Evolutionary conservation across 2,888 invertebrate species (phyloP).

Genomic region (Cyclophora albipunctata): DNA sequence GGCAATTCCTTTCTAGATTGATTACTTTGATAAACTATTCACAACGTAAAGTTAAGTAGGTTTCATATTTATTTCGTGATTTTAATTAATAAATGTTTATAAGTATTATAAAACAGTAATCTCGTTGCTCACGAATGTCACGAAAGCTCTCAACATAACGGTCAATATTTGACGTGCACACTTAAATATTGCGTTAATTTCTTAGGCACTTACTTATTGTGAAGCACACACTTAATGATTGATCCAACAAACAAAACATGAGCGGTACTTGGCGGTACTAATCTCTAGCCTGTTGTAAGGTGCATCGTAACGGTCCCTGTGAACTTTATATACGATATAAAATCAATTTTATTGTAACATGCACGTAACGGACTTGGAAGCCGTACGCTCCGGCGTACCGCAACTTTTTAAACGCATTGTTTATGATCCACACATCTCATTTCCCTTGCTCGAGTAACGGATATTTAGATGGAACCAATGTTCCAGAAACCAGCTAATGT

Average conservation of each 20-base stretch:
- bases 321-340: constrained; percentile 8
- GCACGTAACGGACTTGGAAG: constrained; percentile 22
- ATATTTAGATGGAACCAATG: constrained; percentile 22
- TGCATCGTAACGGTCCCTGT: constrained; percentile 5
- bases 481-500: constrained; percentile 33
- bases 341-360: constrained; percentile 23
- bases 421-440: constrained; percentile 15
- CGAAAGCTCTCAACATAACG: constrained; percentile 12
- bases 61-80: no score
- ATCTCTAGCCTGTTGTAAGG: neutral
- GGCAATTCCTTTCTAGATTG: no score
- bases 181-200: constrained; percentile 6
- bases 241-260: neutral
- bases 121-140: constrained; percentile 1
- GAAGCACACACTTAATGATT: neutral
- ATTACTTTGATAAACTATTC: no score
- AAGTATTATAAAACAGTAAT: neutral
- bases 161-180: constrained; percentile 10
- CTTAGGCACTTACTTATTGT: constrained; percentile 10
- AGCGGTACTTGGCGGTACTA: neutral
- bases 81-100: no score
- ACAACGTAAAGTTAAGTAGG: no score
- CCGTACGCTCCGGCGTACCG: constrained; percentile 17
- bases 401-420: constrained; percentile 24
- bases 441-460: constrained; percentile 25